Base-by-base conservation (phyloP, 1,140 invertebrate genomes). In the Varroa destructor region DNA sequence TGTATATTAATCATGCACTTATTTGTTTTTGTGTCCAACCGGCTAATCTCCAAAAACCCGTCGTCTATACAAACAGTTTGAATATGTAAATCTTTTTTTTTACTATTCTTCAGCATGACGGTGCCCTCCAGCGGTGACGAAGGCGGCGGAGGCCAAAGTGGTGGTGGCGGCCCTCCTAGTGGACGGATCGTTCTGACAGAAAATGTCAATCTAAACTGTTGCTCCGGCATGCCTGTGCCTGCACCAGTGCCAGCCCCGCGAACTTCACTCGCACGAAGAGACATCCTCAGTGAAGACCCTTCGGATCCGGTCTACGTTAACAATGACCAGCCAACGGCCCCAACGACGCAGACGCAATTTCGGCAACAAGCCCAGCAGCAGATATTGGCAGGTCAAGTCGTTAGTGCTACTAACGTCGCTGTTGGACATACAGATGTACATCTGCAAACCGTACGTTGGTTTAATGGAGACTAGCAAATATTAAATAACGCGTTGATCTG, bases 281-380 rank as follows among this genome's bases (percentile, higher is more conserved):
- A 67, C 37, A 67, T 67, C 61, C 70, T 67, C 1, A 70, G 55
- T 43, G 67, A 72, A 36, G 58, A 42, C 46, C 46, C 46, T 8
- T 51, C 46, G 71, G 74, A 73, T 40, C 74, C 74, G 1, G 75
- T 75, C 12, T 75, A 75, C 70, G 75, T 74, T 37, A 75, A 75
- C 56, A 55, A 73, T 12, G 74, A 75, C 40, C 71, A 70, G 25
- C 55, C 74, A 57, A 64, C 61, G 37, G 37, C 12, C 1, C 61
- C 12, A 37, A 67, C 40, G 61, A 12, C 10, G 40, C 61, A 40
- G 40, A 67, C 61, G 61, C 40, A 67, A 67, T 37, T 37, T 67
- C 61, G 61, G 40, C 40, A 46, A 40, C 61, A 67, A 37, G 40
- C 61, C 12, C 36, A 67, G 46, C 61, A 12, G 46, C 3, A 3